Base-by-base conservation (phyloP, 2,888 invertebrate genomes). In the Lycophotia porphyrea region DNA sequence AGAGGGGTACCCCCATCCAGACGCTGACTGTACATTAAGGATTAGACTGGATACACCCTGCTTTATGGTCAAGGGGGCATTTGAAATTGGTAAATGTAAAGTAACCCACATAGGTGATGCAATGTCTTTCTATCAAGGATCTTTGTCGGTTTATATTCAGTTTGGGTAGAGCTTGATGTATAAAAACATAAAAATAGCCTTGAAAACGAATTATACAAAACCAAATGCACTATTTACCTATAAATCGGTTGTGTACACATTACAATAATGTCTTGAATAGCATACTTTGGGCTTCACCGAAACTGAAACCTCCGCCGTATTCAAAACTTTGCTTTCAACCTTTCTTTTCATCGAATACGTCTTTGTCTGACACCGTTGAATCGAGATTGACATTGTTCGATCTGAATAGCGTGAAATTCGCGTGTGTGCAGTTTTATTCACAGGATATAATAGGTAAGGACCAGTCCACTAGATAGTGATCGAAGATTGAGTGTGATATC, bases 321-420 rank as follows among this genome's bases (percentile, higher is more conserved):
- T 72, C 69, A 71, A 64, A 49, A 65, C 31, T 4, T 47, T 36
- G 36, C 49, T 61, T 76, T 76, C 36, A 74, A 71, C 21, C 27
- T 78, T 73, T 82, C 71, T 71, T 78, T 76, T 42, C 27, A 21
- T 18, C 31, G 1, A 52, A 44, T 52, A 58, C 5, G 15, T 60
- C 60, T 58, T 79, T 77, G 72, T 79, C 68, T 65, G 55, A 55
- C 58, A 42, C 47, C 31, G 24, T 80, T 31, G 34, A 78, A 78
- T 60, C n/a, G 42, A 76, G 36, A 49, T 67, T 71, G 71, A 75
- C 64, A 69, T 68, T 80, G 34, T 34, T 66, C 68, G 74, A 71
- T 72, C 69, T 75, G 52, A 84, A 76, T 70, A 77, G 64, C 66
- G 60, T 55, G 60, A 74, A 82, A 70, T 79, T 74, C 7, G 66